Base-by-base conservation (phyloP, 2,797 vertebrate species). In the Sebastes oblongus region DNA sequence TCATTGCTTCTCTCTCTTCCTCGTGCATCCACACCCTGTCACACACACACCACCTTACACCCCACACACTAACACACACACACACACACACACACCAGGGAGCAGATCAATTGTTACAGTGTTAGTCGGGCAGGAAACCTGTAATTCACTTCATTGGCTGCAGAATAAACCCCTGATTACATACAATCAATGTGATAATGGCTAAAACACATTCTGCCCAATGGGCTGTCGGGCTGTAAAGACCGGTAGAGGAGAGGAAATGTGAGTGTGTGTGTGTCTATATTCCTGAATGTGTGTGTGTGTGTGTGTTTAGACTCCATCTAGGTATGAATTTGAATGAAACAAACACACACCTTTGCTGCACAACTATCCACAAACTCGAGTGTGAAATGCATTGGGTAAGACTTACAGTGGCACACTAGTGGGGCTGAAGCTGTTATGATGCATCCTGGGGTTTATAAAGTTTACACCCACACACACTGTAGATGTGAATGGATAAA, bases 61-160 rank as follows among this genome's bases (percentile, higher is more conserved):
- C 30, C n/a, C 29, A 27, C 78, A 61, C 42, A 79, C 78, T 2
- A 10, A 46, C 84, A 77, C 69, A 27, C 27, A 29, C 27, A 27
- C 22, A 22, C 22, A n/a, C 25, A 27, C 27, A 36, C 4, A 78
- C 88, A 89, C 93, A 73, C 78, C 85, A 80, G 89, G 91, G 87
- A 96, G 95, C 92, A 96, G 96, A 98, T 98, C 97, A 98, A 98
- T 98, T 97, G 96, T 97, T 98, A 97, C 96, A 95, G 95, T 95
- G 97, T 97, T 97, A 97, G 92, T 95, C 94, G 88, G 88, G 89
- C 95, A 96, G 96, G 95, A 97, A 96, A 96, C 96, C 94, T 96
- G 97, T 95, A 94, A 96, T 97, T 96, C 97, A 97, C 96, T 96
- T 97, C 96, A 97, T 96, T 94, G 95, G 96, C 96, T 94, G 91